Evolutionary conservation across 30 jellyfish, hydroid and myxozoan species (phyloP), one percentile per base, ranked within the genome.

Genomic region (Turritopsis rubra): DNA sequence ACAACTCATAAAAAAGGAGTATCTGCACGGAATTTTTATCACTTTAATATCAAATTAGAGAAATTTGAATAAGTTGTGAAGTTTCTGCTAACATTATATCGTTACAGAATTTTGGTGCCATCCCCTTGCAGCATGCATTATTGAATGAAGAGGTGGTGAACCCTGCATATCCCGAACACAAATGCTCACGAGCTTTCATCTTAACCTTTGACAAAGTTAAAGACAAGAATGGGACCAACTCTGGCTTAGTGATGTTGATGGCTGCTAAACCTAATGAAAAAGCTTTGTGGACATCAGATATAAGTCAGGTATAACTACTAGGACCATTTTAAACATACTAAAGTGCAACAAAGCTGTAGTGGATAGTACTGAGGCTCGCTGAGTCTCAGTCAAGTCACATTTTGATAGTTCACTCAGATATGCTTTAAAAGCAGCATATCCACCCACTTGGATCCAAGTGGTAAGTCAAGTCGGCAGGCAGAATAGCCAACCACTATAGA

Each of bases 271-370:
- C 96, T 8, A 82, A 87, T 71, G 98, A 93, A 53, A 93, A 93
- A 70, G 96, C 98, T 8, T 76, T 88, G 16, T 93, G 98, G 98
- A 88, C 98, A 54, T 88, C 98, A 28, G 98, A 93, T 83, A 93
- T 93, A n/a, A 93, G 90, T 54, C 96, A 93, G 96, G 98, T 93
- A 70, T 21, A 25, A n/a, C n/a, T n/a, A n/a, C n/a, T n/a, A n/a
- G n/a, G n/a, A n/a, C n/a, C n/a, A n/a, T 72, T n/a, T n/a, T n/a
- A n/a, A n/a, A n/a, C n/a, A n/a, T n/a, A n/a, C n/a, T n/a, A n/a
- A n/a, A n/a, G n/a, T n/a, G n/a, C n/a, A n/a, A n/a, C n/a, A n/a
- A n/a, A n/a, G n/a, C n/a, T n/a, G n/a, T n/a, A n/a, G n/a, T n/a
- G n/a, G n/a, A n/a, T n/a, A n/a, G n/a, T n/a, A n/a, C n/a, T n/a